Percentiles rank a stretch among this genome's conserved stretches.
Evolutionary conservation across 2,113 vertebrate genomes (phyloP).

Genomic region (Antennarius striatus): DNA sequence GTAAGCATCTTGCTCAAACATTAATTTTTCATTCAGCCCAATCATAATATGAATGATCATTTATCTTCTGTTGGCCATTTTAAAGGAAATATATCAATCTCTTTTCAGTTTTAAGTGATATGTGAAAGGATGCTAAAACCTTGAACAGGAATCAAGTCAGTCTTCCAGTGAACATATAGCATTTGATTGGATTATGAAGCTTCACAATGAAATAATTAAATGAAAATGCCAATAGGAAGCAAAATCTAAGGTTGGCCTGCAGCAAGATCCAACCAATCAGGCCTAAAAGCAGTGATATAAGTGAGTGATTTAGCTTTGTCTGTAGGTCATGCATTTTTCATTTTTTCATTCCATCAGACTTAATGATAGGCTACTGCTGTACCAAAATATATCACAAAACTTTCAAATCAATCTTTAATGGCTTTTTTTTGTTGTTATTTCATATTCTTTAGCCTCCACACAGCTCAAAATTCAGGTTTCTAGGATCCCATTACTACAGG

Average conservation of each 20-base stretch:
- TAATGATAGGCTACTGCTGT: conserved; percentile 15
- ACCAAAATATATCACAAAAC: conserved; percentile 23
- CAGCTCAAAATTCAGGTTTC: conserved; percentile 22
- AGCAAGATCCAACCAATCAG: conserved; percentile 55
- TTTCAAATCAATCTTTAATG: conserved; percentile 55
- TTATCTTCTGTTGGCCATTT: conserved; percentile 30
- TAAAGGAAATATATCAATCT: conserved; percentile 21
- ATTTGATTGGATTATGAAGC: conserved; percentile 58
- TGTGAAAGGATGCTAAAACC: conserved; percentile 34
- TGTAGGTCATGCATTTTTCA: conserved; percentile 29
- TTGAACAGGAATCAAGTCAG: conserved; percentile 48
- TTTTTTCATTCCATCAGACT: conserved; percentile 33
- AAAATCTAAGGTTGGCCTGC: conserved; percentile 18
- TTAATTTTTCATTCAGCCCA: conserved; percentile 20
- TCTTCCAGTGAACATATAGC: conserved; percentile 39
- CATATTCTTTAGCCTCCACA: conserved; percentile 24
- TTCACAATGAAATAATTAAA: conserved; percentile 56
- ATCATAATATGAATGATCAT: conserved; percentile 18
- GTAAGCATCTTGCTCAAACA: conserved; percentile 16
- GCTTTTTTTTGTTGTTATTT: conserved; percentile 25
- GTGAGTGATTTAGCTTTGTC: conserved; percentile 40
- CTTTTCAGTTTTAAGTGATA: conserved; percentile 4
- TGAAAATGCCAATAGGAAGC: conserved; percentile 57
- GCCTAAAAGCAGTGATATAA: conserved; percentile 65
- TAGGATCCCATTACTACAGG: conserved; percentile 20